phyloP scores from a whole-genome alignment of 1,140 invertebrate species.

The Zeugodacus cucurbitae region DNA sequence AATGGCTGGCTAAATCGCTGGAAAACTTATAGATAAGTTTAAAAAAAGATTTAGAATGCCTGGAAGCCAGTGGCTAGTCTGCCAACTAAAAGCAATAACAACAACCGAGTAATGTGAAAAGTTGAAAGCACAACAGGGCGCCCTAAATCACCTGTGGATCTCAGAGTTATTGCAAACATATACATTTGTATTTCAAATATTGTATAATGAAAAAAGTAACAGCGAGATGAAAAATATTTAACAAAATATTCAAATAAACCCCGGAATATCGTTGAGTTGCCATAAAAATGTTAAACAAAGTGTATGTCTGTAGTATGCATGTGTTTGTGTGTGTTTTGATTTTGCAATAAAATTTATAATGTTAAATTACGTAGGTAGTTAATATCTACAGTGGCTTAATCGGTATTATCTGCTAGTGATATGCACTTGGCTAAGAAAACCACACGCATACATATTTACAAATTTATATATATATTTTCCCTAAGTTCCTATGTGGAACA shows the following conservation, averaged over 20 bases:
- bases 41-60: not conserved
- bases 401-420: constrained; percentile 24
- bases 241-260: not conserved
- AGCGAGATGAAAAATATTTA: not conserved
- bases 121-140: not conserved
- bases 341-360: constrained; percentile 18
- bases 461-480: not conserved
- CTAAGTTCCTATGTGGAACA: too few species aligned
- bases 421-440: not conserved
- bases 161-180: not conserved
- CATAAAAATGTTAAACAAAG: not conserved
- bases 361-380: constrained; percentile 23
- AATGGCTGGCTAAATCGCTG: not conserved
- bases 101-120: not conserved
- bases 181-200: not conserved
- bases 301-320: not conserved
- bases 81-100: not conserved
- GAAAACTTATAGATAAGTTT: not conserved
- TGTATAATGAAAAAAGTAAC: not conserved
- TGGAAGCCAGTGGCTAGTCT: not conserved
- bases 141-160: not conserved
- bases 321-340: not conserved
- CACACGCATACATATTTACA: not conserved
- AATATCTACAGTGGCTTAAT: not conserved
- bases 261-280: not conserved